Percentiles rank a stretch among this genome's conserved stretches.
Evolutionary conservation across 2,888 invertebrate species (phyloP).

Genomic region (Parelbella ahira): DNA sequence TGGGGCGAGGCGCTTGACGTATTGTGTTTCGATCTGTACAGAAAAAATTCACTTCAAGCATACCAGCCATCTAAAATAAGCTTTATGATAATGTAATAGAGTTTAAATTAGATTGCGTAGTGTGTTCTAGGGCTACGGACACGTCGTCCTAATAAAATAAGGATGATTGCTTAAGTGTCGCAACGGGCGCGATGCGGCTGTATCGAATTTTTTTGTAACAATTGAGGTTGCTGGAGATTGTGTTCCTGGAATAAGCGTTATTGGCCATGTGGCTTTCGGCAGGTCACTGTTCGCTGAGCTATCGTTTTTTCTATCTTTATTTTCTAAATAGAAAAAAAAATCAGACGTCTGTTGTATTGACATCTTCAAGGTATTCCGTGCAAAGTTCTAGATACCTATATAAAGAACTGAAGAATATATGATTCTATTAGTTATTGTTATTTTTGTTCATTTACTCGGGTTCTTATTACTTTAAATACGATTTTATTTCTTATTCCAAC

Average conservation of each 20-base stretch:
- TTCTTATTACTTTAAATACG: too few species aligned
- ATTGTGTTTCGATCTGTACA: constrained; percentile 43
- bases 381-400: too few species aligned
- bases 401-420: too few species aligned
- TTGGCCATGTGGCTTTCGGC: constrained; percentile 36
- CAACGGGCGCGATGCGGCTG: constrained; percentile 36
- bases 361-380: too few species aligned
- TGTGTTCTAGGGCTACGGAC: too few species aligned
- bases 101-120: constrained; percentile 23
- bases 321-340: too few species aligned
- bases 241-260: constrained; percentile 26
- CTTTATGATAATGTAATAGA: constrained; percentile 11
- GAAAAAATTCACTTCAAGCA: constrained; percentile 15
- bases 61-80: neutral
- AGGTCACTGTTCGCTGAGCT: constrained; percentile 30
- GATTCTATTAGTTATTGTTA: too few species aligned
- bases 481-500: too few species aligned
- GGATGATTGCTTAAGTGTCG: constrained; percentile 52
- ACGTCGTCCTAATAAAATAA: constrained; percentile 53
- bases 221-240: constrained; percentile 6
- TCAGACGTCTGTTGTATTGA: too few species aligned
- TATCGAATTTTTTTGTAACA: constrained; percentile 23
- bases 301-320: constrained; percentile 8
- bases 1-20: constrained; percentile 48
- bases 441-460: too few species aligned